Conservation (phyloP, 2,113 vertebrate species). For the Bos javanicus region DNA sequence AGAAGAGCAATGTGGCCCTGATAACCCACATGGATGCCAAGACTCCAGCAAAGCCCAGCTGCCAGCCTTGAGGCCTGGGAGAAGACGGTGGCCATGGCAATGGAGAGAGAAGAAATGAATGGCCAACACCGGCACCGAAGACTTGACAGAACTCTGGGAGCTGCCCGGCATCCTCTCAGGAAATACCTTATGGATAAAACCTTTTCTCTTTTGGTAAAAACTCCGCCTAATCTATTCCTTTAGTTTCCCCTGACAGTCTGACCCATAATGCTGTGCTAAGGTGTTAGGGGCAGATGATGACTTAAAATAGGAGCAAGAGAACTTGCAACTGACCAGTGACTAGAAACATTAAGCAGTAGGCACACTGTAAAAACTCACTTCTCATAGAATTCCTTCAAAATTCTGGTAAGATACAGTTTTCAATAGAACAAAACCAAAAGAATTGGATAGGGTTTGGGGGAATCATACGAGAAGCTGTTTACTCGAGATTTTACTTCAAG, state of each 20-base stretch:
- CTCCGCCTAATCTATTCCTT: neutral
- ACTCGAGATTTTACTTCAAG: neutral
- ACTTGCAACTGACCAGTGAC: neutral
- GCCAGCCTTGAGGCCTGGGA: neutral
- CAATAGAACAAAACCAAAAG: neutral
- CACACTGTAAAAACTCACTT: neutral
- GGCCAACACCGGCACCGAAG: neutral
- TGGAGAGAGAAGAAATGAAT: too few relatives aligned
- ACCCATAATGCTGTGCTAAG: neutral
- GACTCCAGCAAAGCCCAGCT: neutral
- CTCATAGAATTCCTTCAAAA: neutral
- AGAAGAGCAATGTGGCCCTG: neutral
- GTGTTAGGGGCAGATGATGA: neutral
- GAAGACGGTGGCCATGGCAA: neutral
- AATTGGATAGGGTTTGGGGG: neutral
- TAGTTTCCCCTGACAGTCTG: neutral
- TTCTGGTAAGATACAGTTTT: neutral
- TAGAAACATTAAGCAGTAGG: neutral
- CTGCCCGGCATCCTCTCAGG: neutral
- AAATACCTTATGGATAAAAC: neutral
- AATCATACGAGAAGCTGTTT: neutral
- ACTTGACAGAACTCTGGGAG: neutral
- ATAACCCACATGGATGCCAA: neutral
- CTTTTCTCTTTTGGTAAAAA: neutral
- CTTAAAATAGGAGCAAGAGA: constrained; percentile 1